These are phyloP conservation scores for Hydroisotoma schaefferi DNA, from an alignment of 2,888 invertebrate genomes.

Conservation along the genomic window DNA sequence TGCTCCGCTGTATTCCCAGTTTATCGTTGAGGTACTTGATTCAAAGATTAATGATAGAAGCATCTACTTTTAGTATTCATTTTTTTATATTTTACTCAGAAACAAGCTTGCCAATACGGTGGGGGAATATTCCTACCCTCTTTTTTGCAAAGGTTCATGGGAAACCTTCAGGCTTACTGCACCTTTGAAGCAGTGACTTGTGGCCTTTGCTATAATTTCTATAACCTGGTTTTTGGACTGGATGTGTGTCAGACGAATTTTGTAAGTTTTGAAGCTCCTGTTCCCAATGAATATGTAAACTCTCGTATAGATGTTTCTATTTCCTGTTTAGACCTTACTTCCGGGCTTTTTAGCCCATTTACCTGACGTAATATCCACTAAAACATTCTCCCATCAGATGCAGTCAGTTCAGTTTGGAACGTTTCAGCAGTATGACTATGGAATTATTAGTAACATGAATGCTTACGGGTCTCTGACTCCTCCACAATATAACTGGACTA, in stretches of 20 bases:
- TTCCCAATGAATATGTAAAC: too few relatives aligned
- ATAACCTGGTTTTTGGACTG: neutral
- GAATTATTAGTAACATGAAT: neutral
- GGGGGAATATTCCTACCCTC: neutral
- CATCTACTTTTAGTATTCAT: too few relatives aligned
- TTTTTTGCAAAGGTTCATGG: neutral
- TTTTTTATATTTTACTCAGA: too few relatives aligned
- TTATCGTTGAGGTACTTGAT: neutral
- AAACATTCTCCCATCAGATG: neutral
- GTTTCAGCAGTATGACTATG: neutral
- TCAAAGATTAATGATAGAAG: too few relatives aligned
- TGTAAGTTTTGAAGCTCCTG: conserved; percentile 1
- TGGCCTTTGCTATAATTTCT: neutral
- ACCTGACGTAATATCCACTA: neutral
- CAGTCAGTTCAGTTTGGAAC: neutral
- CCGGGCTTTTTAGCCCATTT: neutral
- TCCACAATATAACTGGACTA: neutral
- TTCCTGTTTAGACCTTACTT: neutral
- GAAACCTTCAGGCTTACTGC: neutral
- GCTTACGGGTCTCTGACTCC: neutral
- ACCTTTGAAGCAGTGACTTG: neutral
- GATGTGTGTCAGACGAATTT: conserved; percentile 1
- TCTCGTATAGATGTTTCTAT: too few relatives aligned
- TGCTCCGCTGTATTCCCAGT: neutral
- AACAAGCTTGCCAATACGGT: too few relatives aligned